phyloP scores from a whole-genome alignment of 2,888 invertebrate genomes.

The Carterocephalus palaemon region DNA sequence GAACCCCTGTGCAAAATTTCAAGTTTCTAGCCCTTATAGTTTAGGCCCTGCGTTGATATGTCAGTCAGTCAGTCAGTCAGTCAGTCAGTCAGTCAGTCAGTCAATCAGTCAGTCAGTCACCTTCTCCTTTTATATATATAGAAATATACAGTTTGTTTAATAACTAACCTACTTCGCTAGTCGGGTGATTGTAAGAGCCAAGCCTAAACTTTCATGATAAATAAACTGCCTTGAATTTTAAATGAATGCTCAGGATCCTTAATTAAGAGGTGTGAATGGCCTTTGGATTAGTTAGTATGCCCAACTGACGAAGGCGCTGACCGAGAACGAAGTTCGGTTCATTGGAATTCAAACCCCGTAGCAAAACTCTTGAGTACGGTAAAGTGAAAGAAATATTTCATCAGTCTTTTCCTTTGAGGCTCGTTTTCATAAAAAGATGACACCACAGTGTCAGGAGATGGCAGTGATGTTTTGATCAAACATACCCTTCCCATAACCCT shows the following conservation, averaged over 20 bases:
- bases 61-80: too few relatives aligned
- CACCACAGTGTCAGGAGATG: constrained; percentile 2
- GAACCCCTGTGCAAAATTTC: too few relatives aligned
- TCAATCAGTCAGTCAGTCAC: too few relatives aligned
- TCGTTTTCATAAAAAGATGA: constrained; percentile 19
- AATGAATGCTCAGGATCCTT: constrained; percentile 9
- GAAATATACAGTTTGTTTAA: too few relatives aligned
- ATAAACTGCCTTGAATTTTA: constrained; percentile 6
- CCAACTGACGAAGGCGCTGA: constrained; percentile 6
- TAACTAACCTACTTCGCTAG: too few relatives aligned
- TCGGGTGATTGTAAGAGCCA: too few relatives aligned
- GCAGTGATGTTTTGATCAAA: neutral
- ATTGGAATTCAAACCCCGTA: constrained; percentile 21
- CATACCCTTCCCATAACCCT: too few relatives aligned
- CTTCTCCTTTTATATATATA: too few relatives aligned
- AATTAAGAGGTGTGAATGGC: constrained; percentile 20
- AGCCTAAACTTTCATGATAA: neutral
- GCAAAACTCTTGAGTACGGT: constrained; percentile 20
- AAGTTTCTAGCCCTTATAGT: too few relatives aligned
- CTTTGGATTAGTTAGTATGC: constrained; percentile 21
- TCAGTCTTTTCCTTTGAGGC: constrained; percentile 21
- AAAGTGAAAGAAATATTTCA: constrained; percentile 25
- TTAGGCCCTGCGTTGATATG: too few relatives aligned
- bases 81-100: too few relatives aligned
- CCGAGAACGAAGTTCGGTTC: constrained; percentile 12